Conservation (phyloP, 2,113 vertebrate species). For the Zapornia atra region DNA sequence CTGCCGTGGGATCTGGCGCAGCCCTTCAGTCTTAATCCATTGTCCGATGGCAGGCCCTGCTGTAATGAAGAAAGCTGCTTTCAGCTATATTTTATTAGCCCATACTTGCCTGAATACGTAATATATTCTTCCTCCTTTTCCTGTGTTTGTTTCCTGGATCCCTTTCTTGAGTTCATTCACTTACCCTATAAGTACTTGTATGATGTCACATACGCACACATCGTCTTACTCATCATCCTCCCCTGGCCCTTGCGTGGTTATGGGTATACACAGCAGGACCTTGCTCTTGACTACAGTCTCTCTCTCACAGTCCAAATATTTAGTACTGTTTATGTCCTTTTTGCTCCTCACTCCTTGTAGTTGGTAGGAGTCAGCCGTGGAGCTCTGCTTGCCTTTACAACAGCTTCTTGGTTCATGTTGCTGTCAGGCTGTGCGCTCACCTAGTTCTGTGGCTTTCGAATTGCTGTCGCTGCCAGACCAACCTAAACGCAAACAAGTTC, state of each 20-base stretch:
- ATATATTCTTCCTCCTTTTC: background rate
- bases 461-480: background rate
- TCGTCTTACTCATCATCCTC: background rate
- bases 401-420: background rate
- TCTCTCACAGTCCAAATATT: background rate
- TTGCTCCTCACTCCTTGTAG: background rate
- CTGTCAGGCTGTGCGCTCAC: background rate
- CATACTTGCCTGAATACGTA: background rate
- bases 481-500: background rate
- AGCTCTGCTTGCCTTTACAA: background rate
- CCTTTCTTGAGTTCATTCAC: background rate
- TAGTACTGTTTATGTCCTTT: background rate
- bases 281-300: background rate
- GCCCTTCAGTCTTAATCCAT: background rate
- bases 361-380: background rate
- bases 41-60: background rate
- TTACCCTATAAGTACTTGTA: background rate
- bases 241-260: background rate
- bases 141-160: background rate
- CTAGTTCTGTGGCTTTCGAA: background rate
- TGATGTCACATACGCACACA: accelerated
- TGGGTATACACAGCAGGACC: background rate
- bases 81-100: background rate
- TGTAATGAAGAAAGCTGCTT: background rate
- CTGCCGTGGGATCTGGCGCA: background rate